Conservation (phyloP, 2,113 vertebrate genomes). For the Haliaeetus leucogaster region DNA sequence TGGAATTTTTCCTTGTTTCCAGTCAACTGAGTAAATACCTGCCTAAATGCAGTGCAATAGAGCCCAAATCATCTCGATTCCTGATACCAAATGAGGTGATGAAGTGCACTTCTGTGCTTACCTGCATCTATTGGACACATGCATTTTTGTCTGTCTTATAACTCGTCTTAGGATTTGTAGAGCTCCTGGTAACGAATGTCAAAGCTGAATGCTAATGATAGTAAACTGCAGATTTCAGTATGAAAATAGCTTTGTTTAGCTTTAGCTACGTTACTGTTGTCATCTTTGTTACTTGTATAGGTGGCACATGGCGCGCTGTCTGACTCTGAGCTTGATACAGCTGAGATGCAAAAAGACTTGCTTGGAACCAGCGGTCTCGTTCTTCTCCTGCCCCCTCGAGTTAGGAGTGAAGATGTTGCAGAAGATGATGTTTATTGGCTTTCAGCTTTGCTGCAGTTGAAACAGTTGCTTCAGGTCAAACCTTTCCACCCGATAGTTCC, state of each 20-base stretch:
- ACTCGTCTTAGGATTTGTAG: background rate
- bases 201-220: background rate
- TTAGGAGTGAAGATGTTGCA: constrained; percentile 13
- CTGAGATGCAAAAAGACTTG: constrained; percentile 80
- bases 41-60: background rate
- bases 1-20: background rate
- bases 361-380: constrained; percentile 85
- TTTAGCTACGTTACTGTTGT: background rate
- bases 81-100: background rate
- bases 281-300: constrained; percentile 49
- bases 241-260: background rate
- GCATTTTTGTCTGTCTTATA: background rate
- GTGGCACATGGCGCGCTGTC: constrained; percentile 77
- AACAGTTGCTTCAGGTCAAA: constrained; percentile 87
- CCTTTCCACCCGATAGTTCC: constrained; percentile 83
- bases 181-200: background rate
- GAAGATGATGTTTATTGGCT: constrained; percentile 85
- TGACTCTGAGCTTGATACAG: constrained; percentile 65
- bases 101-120: background rate
- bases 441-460: constrained; percentile 87
- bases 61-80: background rate
- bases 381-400: constrained; percentile 80
- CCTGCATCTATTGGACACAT: background rate
- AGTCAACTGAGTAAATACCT: background rate
- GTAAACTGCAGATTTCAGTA: background rate